These are phyloP conservation scores for Forficula auricularia DNA, from an alignment of 1,140 invertebrate species.

Conservation along the genomic window DNA sequence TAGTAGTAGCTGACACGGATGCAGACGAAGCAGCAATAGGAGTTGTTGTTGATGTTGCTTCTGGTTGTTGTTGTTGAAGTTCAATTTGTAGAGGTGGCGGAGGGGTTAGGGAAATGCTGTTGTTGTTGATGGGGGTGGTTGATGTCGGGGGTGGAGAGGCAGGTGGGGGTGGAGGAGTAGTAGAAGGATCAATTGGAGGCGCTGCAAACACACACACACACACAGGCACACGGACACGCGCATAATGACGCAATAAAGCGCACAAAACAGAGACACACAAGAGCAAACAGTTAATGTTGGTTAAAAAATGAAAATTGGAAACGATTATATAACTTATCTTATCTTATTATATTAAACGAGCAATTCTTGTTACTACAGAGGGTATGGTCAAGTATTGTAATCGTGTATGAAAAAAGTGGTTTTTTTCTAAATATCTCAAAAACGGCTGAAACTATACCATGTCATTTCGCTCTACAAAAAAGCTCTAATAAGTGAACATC, in stretches of 20 bases:
- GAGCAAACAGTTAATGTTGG: too few relatives aligned
- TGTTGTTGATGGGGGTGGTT: conserved; percentile 1
- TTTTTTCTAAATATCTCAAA: too few relatives aligned
- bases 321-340: too few relatives aligned
- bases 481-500: too few relatives aligned
- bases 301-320: too few relatives aligned
- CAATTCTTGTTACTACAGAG: too few relatives aligned
- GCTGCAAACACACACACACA: not conserved
- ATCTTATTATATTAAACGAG: too few relatives aligned
- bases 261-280: too few relatives aligned
- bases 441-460: too few relatives aligned
- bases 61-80: conserved; percentile 11
- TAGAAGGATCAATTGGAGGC: not conserved
- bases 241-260: not conserved
- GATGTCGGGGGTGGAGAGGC: not conserved
- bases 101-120: conserved; percentile 7
- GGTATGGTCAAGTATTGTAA: too few relatives aligned
- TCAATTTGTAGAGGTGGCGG: conserved; percentile 4
- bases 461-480: too few relatives aligned
- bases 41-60: conserved; percentile 10
- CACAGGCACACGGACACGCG: not conserved
- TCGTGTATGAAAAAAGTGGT: too few relatives aligned
- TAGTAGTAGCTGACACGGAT: conserved; percentile 19
- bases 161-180: not conserved
- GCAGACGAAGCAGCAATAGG: conserved; percentile 19